Evolutionary conservation across 2,888 invertebrate species (phyloP).

Genomic region (Aplocera efformata): DNA sequence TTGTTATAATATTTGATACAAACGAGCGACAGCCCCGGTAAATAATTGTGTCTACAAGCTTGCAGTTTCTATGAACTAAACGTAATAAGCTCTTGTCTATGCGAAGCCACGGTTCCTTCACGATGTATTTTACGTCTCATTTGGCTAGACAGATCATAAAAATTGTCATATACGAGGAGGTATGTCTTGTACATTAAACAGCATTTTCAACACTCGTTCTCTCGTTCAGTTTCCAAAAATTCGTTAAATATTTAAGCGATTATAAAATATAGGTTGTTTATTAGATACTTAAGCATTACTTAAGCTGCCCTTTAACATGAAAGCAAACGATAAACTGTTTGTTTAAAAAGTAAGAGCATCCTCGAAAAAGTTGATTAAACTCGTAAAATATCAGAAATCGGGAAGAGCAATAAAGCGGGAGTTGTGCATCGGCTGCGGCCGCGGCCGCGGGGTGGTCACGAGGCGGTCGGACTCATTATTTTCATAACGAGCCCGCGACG

Average conservation of each 20-base stretch:
- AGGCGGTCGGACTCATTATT: constrained; percentile 69
- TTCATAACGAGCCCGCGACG: constrained; percentile 71
- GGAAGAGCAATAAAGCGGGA: constrained; percentile 59
- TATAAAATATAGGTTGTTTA: too few species aligned
- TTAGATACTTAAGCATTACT: too few species aligned
- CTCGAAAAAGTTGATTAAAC: constrained; percentile 43
- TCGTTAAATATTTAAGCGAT: too few species aligned
- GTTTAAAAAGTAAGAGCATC: constrained; percentile 21
- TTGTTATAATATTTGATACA: constrained; percentile 14
- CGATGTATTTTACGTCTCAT: constrained; percentile 44
- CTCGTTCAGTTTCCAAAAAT: too few species aligned
- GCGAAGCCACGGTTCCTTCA: constrained; percentile 42
- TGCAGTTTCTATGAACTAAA: constrained; percentile 37
- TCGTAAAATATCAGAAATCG: constrained; percentile 45
- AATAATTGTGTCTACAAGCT: constrained; percentile 21
- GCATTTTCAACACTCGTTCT: too few species aligned
- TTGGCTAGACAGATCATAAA: constrained; percentile 24
- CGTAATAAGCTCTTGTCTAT: constrained; percentile 54
- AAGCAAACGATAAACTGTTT: constrained; percentile 1
- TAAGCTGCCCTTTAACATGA: background rate
- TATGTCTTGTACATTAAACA: too few species aligned
- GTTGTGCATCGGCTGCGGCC: constrained; percentile 51
- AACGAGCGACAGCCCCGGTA: constrained; percentile 19
- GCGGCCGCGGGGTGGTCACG: constrained; percentile 20
- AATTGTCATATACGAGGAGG: background rate